Base-by-base conservation (phyloP, 1,140 invertebrate genomes). In the Paracyclopina nana region DNA sequence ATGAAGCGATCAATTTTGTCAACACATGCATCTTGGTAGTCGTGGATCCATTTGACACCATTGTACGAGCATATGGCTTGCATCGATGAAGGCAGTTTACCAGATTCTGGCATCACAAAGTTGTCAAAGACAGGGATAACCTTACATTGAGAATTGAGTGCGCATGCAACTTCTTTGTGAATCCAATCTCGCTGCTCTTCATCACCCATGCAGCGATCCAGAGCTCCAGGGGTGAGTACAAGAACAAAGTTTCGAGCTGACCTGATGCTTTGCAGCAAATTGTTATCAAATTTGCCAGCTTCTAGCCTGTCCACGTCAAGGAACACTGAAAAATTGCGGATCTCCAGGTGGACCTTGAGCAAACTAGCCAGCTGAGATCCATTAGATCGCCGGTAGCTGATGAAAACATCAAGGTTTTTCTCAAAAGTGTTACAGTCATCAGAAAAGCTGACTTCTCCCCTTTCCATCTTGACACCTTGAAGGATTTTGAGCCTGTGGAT, bases 81-180 rank as follows among this genome's bases (percentile, higher is more conserved):
- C 84, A 99, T 98, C 62, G 98, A 92, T 63, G 92, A 83, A 0
- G 94, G 94, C 27, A 98, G 68, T 56, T 79, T 73, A 57, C 96
- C 90, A 1, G 82, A 72, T 57, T 88, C 79, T 1, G 94, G 94
- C 84, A 90, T 98, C 58, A 78, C 72, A 65, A 98, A 99, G 63
- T 88, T 87, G 64, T 98, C 94, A 60, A 92, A 82, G 34, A 99
- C 94, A 20, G 94, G 94, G 63, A 99, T 94, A 58, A 99, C 96
- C 61, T 98, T 98, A 65, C 94, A 97, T 48, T 88, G 78, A 46
- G 86, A 82, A 60, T 91, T 78, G 53, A 98, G 69, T 31, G 94
- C 94, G 55, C 88, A 88, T 46, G 91, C 86, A 58, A 96, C 90
- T 73, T 97, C 91, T 85, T 82, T 78, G 66, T 98, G 94, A 44